phyloP scores from a whole-genome alignment of 2,888 invertebrate genomes.

The Ochlodes sylvanus region DNA sequence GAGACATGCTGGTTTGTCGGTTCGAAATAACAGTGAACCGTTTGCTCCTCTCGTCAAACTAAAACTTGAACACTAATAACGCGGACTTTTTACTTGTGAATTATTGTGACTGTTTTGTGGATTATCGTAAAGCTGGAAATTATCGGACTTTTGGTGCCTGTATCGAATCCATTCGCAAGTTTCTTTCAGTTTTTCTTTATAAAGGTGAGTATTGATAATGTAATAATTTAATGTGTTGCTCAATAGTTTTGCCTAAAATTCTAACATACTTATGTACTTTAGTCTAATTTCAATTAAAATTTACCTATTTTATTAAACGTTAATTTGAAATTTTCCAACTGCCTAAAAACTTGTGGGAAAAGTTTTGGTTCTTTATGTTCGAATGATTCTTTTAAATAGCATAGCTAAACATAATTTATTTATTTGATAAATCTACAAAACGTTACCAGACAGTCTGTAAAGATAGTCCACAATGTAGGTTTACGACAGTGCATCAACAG shows the following conservation, averaged over 20 bases:
- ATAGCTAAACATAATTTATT: constrained; percentile 7
- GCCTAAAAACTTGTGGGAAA: too few species aligned
- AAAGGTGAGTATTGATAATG: constrained; percentile 12
- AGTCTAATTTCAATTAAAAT: too few species aligned
- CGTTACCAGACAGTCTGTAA: constrained; percentile 39
- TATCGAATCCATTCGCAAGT: not conserved
- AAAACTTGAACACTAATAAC: constrained; percentile 63
- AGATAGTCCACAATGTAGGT: constrained; percentile 45
- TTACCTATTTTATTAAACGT: too few species aligned
- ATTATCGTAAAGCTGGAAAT: constrained; percentile 38
- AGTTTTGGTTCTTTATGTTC: not conserved
- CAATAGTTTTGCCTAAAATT: too few species aligned
- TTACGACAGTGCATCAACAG: constrained; percentile 43
- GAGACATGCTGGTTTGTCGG: constrained; percentile 67
- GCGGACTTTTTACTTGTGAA: constrained; percentile 52
- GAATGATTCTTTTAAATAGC: not conserved
- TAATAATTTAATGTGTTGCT: not conserved
- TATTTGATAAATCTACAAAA: constrained; percentile 15
- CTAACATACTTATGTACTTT: not conserved
- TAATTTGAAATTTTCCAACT: too few species aligned
- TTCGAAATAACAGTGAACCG: constrained; percentile 70
- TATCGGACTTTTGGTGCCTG: constrained; percentile 13
- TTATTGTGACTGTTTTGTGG: constrained; percentile 48
- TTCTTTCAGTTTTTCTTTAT: constrained; percentile 26
- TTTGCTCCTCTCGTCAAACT: constrained; percentile 65